Percentiles rank a stretch among this genome's conserved stretches.
phyloP scores from a whole-genome alignment of 2,113 vertebrate species.

The Sorex araneus region DNA sequence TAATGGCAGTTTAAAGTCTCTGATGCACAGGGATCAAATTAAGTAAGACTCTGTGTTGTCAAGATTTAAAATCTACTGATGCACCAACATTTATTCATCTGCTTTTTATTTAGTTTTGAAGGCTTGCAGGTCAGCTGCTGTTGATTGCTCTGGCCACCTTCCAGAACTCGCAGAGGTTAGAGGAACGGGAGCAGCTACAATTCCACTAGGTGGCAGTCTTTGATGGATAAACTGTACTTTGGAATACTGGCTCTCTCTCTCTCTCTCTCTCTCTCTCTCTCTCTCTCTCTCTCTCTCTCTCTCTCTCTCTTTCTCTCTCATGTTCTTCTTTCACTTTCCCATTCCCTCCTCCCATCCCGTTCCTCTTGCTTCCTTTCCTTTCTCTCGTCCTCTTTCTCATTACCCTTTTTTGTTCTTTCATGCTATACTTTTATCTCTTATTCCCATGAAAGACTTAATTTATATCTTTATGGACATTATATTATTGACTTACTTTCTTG shows the following conservation, averaged over 20 bases:
- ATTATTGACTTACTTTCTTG: conserved; percentile 55
- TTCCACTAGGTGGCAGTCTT: conserved; percentile 88
- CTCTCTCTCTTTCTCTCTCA: neutral
- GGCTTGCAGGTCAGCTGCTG: conserved; percentile 82
- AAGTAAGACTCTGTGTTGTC: conserved; percentile 87
- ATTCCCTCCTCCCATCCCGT: neutral
- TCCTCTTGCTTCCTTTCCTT: neutral
- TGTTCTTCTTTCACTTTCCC: neutral
- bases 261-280: neutral
- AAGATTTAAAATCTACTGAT: conserved; percentile 88
- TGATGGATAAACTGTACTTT: conserved; percentile 53
- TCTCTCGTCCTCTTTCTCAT: neutral
- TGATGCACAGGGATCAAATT: conserved; percentile 88
- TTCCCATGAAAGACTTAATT: conserved; percentile 72
- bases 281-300: too few species aligned
- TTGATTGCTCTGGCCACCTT: conserved; percentile 79
- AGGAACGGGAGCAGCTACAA: neutral
- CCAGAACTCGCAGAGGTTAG: neutral
- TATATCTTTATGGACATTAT: conserved; percentile 34
- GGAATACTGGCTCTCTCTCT: neutral
- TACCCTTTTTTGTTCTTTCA: neutral
- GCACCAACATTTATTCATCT: conserved; percentile 86
- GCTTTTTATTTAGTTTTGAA: conserved; percentile 85
- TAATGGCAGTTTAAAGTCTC: conserved; percentile 87
- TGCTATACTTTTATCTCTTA: neutral